phyloP scores from a whole-genome alignment of 2,888 invertebrate species.

The Rhorus exstirpatorius region DNA sequence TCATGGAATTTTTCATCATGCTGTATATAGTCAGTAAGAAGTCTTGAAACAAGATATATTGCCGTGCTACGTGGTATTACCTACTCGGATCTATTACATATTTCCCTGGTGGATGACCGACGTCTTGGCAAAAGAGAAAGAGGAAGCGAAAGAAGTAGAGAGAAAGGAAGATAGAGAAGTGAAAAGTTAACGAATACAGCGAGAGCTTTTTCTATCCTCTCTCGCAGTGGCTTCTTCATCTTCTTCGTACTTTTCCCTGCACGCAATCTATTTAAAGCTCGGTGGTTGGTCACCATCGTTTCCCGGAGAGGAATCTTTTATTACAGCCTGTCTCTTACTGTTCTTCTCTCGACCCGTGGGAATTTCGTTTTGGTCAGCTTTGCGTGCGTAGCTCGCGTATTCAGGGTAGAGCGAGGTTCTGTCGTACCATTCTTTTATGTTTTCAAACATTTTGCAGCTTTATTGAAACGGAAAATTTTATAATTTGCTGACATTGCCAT shows the following conservation, averaged over 20 bases:
- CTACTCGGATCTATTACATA: constrained; percentile 60
- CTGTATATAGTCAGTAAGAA: constrained; percentile 25
- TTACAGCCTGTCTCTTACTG: neutral
- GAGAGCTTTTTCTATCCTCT: constrained; percentile 12
- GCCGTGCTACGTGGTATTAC: constrained; percentile 38
- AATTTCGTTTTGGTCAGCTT: constrained; percentile 22
- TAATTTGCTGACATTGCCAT: too few relatives aligned
- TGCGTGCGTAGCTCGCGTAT: neutral
- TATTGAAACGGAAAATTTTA: too few relatives aligned
- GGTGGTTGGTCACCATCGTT: constrained; percentile 45
- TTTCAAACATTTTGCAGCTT: too few relatives aligned
- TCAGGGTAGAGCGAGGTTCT: too few relatives aligned
- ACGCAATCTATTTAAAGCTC: constrained; percentile 57
- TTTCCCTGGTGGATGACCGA: constrained; percentile 66
- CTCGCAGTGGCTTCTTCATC: constrained; percentile 45
- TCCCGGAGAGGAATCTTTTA: constrained; percentile 13
- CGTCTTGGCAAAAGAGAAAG: constrained; percentile 30
- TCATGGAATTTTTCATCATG: constrained; percentile 69
- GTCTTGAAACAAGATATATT: constrained; percentile 59
- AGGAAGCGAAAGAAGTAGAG: neutral
- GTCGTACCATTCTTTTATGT: neutral
- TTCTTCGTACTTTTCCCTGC: constrained; percentile 39
- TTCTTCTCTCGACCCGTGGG: neutral
- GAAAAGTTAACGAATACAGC: constrained; percentile 65
- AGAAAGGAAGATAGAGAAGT: constrained; percentile 30